Evolutionary conservation across 2,113 vertebrate genomes (phyloP).

Genomic region (Rhinopomastus cyanomelas): DNA sequence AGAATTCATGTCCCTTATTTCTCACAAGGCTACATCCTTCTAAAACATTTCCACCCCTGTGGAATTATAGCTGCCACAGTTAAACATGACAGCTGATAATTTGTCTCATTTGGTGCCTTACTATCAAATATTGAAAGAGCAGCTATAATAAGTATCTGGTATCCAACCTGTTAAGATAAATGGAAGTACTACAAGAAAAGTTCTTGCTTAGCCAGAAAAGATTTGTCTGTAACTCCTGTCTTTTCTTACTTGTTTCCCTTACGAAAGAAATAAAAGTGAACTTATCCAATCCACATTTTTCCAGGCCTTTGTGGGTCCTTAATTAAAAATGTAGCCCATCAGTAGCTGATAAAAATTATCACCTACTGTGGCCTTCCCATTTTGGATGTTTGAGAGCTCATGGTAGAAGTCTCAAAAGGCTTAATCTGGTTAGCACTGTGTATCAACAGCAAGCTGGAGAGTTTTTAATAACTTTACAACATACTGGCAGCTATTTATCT

Average conservation of each 20-base stretch:
- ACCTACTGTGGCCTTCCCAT: not conserved
- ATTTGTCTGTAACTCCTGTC: not conserved
- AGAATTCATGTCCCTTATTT: not conserved
- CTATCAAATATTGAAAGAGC: not conserved
- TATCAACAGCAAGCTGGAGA: not conserved
- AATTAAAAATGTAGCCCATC: not conserved
- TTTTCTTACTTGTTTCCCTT: not conserved
- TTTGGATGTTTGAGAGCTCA: not conserved
- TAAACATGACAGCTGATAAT: not conserved
- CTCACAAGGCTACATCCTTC: not conserved
- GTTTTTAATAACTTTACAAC: not conserved
- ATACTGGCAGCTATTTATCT: not conserved
- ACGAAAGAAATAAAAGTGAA: not conserved
- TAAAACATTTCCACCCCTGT: not conserved
- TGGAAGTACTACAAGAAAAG: not conserved
- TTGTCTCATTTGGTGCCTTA: not conserved
- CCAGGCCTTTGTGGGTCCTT: not conserved
- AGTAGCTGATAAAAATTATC: not conserved
- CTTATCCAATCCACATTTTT: not conserved
- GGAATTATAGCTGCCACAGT: not conserved
- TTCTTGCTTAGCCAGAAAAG: not conserved
- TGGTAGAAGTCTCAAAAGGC: accelerated
- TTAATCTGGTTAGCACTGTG: not conserved
- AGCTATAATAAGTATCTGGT: not conserved
- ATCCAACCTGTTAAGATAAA: not conserved